Base-by-base conservation (phyloP, 2,888 invertebrate genomes). In the Sinelater perroti region DNA sequence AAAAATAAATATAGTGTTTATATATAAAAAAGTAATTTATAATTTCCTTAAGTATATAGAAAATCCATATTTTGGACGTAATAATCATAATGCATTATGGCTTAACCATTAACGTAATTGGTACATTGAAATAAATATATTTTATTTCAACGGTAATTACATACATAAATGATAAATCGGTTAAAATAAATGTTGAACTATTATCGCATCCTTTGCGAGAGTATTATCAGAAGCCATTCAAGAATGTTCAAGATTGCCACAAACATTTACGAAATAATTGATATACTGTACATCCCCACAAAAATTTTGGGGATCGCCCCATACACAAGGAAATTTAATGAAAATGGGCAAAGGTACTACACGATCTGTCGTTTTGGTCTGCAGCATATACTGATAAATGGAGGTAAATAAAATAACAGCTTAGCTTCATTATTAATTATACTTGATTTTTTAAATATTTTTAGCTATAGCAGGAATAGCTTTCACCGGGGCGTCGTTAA, bases 271-370 rank as follows among this genome's bases (percentile, higher is more conserved):
- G n/a, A 30, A n/a, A 45, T 45, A n/a, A 4, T 45, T 3, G 45
- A 45, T 28, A n/a, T 28, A n/a, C n/a, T 30, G 6, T 45, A 45
- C 11, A 10, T 17, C 6, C 14, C 17, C 1, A 28, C 16, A 16
- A 45, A 45, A 28, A 45, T 28, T 7, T n/a, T 45, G 14, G 45
- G 45, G 17, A 45, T 45, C 28, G 45, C 45, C 11, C 45, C 45
- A n/a, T 45, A 45, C 17, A 28, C 26, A 21, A 11, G 42, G 11
- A 18, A 38, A 38, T 1, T 6, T 36, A n/a, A 11, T 36, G 8
- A 2, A 1, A 11, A 36, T 16, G 10, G 18, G 7, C 4, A 18
- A 11, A 18, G n/a, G 14, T 13, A 13, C n/a, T 31, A 31, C 7
- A 11, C n/a, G 6, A 31, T 13, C 2, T 18, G n/a, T n/a, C 20